Base-by-base conservation (phyloP, 1,140 invertebrate genomes). In the Anagrus nilaparvatae region DNA sequence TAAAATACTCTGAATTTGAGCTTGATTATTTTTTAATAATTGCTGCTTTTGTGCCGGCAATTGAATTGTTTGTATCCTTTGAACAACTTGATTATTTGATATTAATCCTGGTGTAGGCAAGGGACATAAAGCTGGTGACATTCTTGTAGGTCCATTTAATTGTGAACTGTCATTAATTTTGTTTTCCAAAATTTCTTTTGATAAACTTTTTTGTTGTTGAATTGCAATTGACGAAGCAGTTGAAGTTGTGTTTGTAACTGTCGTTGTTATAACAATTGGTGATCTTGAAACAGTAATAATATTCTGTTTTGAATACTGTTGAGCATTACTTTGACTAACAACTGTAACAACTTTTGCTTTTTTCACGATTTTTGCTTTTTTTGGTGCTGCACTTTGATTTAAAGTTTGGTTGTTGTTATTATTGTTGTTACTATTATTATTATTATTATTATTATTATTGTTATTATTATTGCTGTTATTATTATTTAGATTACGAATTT, bases 1-100 rank as follows among this genome's bases (percentile, higher is more conserved):
- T 4, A 59, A 44, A 31, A 75, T 56, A n/a, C 55, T 49, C 47
- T 68, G 61, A 38, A 75, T 70, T 52, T 75, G 72, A 25, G 61
- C 56, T 42, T 76, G 72, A 45, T 75, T 62, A 32, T 51, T 62
- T 25, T 59, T 61, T 3, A 68, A 36, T 41, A 61, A 43, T 43
- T 66, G 63, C 25, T 66, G 63, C 29, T 67, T 65, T 38, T 64
- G 62, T 20, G 57, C 49, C 20, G 58, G 58, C 17, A 69, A 43
- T 37, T 67, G 65, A 29, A 69, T 67, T 12, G 58, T 60, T 35
- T 56, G 64, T 44, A 59, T 49, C 49, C 55, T 64, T 40, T 63
- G 61, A 17, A 63, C 56, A 39, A 61, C 53, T 52, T 60, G 65
- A 16, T 55, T 55, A 24, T 56, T 60, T 4, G 61, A 54, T 13